A percentile compares a stretch with the other conserved stretches of the same genome.
phyloP scores from a whole-genome alignment of 2,888 invertebrate species.

The Sisyra terminalis region DNA sequence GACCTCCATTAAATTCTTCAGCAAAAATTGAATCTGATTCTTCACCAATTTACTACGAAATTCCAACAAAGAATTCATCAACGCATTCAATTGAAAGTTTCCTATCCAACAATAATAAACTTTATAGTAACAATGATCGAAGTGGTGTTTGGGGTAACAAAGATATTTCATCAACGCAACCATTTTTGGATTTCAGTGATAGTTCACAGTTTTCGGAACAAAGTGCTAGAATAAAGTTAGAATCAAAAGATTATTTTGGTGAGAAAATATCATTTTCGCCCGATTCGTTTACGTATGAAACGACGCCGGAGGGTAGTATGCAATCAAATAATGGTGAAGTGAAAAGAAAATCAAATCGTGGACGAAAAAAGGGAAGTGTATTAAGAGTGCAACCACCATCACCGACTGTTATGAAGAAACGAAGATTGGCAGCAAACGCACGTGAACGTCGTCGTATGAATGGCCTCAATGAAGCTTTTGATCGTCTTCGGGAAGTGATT shows the following conservation, averaged over 20 bases:
- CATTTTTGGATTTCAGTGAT: neutral
- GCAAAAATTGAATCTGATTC: no score
- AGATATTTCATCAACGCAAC: neutral
- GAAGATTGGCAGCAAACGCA: slow-evolving; percentile 57
- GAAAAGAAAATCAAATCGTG: slow-evolving; percentile 8
- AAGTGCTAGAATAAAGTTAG: neutral
- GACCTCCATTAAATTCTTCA: no score
- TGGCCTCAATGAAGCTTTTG: slow-evolving; percentile 60
- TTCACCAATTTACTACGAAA: neutral
- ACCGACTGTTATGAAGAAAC: slow-evolving; percentile 37
- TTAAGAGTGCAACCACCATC: slow-evolving; percentile 25
- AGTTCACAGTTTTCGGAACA: neutral
- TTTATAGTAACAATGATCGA: slow-evolving; percentile 1
- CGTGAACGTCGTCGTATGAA: slow-evolving; percentile 59
- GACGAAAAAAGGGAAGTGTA: slow-evolving; percentile 8
- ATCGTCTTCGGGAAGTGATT: slow-evolving; percentile 51
- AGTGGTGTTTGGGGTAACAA: neutral
- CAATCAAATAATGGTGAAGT: neutral
- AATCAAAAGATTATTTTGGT: slow-evolving; percentile 1
- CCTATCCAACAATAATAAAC: slow-evolving; percentile 5
- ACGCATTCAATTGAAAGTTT: slow-evolving; percentile 1
- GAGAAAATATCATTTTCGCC: neutral
- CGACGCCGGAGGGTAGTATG: neutral
- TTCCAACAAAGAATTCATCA: neutral
- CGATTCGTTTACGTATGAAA: neutral